Percentiles rank a stretch among this genome's conserved stretches.
These are phyloP conservation scores for Aphelenchoides bicaudatus DNA, from an alignment of 2,888 invertebrate species.

Conservation along the genomic window DNA sequence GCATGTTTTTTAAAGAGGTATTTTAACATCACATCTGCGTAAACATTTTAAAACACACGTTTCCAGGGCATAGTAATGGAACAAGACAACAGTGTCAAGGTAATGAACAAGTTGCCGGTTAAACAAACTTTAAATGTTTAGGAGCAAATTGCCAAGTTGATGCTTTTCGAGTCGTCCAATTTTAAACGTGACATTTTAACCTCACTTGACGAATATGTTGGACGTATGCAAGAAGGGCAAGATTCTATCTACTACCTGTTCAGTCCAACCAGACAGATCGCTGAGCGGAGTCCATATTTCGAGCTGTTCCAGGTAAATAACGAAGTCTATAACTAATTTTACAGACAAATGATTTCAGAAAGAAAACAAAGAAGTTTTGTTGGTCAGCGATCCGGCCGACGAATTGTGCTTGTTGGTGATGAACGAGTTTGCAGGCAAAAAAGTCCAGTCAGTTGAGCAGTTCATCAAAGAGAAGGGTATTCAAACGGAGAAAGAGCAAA, in stretches of 20 bases:
- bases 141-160: constrained; percentile 81
- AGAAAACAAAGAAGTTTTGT: constrained; percentile 82
- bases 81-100: constrained; percentile 76
- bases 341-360: too few relatives aligned
- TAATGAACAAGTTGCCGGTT: constrained; percentile 58
- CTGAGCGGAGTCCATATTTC: constrained; percentile 88
- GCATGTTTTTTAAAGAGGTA: constrained; percentile 71
- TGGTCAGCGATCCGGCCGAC: constrained; percentile 94
- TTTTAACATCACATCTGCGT: neutral
- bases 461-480: constrained; percentile 68
- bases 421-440: constrained; percentile 77
- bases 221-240: constrained; percentile 74
- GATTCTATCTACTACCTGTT: constrained; percentile 86
- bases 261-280: constrained; percentile 86
- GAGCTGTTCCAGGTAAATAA: constrained; percentile 83
- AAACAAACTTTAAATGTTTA: constrained; percentile 17
- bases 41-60: constrained; percentile 6
- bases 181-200: constrained; percentile 62
- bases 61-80: constrained; percentile 90
- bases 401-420: constrained; percentile 74
- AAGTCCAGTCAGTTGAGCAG: constrained; percentile 83
- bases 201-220: constrained; percentile 75
- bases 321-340: too few relatives aligned
- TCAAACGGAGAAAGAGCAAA: constrained; percentile 53
- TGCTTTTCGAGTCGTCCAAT: constrained; percentile 86